Evolutionary conservation across 2,888 invertebrate genomes (phyloP).

Genomic region (Hypolimnas misippus): DNA sequence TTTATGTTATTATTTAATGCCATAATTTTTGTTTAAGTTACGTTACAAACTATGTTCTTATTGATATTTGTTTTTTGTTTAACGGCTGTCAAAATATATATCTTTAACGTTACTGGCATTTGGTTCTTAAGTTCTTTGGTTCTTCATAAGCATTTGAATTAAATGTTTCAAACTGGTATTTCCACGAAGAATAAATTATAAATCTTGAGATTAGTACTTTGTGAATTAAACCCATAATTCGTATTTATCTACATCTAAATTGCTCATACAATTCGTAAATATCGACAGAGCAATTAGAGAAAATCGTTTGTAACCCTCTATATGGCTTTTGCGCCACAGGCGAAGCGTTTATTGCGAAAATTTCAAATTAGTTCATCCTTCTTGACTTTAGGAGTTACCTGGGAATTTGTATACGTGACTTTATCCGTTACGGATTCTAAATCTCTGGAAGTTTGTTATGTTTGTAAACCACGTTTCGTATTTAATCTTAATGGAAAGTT

Average conservation of each 20-base stretch:
- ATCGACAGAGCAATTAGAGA: slow-evolving; percentile 72
- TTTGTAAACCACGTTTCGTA: slow-evolving; percentile 57
- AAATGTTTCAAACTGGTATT: slow-evolving; percentile 5
- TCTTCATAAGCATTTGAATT: not conserved
- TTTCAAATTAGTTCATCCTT: slow-evolving; percentile 66
- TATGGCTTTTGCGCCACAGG: slow-evolving; percentile 62
- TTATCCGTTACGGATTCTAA: slow-evolving; percentile 40
- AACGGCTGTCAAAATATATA: not conserved
- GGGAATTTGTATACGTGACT: slow-evolving; percentile 65
- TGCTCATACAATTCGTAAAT: slow-evolving; percentile 61
- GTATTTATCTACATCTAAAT: slow-evolving; percentile 75
- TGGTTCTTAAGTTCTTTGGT: not conserved
- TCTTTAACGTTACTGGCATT: not conserved
- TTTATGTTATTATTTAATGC: slow-evolving; percentile 3
- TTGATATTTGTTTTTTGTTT: not conserved
- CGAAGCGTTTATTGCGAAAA: slow-evolving; percentile 73
- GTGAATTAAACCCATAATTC: slow-evolving; percentile 59
- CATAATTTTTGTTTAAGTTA: not conserved
- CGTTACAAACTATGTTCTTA: not conserved
- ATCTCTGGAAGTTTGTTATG: slow-evolving; percentile 55
- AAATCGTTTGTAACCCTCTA: slow-evolving; percentile 59
- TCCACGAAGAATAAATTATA: slow-evolving; percentile 21
- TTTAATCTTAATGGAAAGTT: slow-evolving; percentile 37
- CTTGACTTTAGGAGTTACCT: slow-evolving; percentile 63
- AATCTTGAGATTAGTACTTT: slow-evolving; percentile 46